Evolutionary conservation across 2,797 vertebrate species (phyloP), one percentile per base, ranked within the genome.

Genomic region (Phaenicophaeus curvirostris): DNA sequence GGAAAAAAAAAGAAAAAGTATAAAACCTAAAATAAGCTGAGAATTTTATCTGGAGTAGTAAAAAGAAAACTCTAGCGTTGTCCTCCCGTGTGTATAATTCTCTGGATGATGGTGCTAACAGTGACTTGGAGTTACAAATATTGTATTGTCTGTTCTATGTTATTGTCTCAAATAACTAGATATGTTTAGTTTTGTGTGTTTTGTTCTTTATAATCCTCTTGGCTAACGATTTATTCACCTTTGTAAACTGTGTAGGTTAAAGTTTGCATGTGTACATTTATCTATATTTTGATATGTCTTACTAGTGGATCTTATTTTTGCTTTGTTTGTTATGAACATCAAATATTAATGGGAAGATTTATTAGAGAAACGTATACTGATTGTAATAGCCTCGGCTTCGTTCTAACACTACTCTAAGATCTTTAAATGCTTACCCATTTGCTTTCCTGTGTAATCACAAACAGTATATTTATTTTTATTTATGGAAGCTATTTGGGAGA

Each of bases 391-490:
- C 55, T 92, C 92, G 67, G 17, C 19, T 91, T 89, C 7, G 7
- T 93, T 82, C 50, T 94, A 58, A 66, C 23, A 54, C 13, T 54
- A 17, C 44, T 53, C 23, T n/a, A 76, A n/a, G 42, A 50, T 68
- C 71, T 93, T 87, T 72, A 78, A 80, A 87, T 61, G n/a, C 15
- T 37, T 63, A 67, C 51, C 0, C 0, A 85, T 51, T 59, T 92
- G 50, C 71, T 85, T 91, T 66, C 37, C 50, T 46, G 74, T 65
- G 41, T 72, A 62, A 81, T 91, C 88, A 44, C 42, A 75, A 71
- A 30, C 37, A 79, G 54, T 85, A 61, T 80, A 53, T 97, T 95
- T 94, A 72, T 92, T 96, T 96, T 94, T 96, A 92, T 91, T 94
- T 85, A 89, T 94, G 85, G 55, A 93, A 67, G 55, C 14, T 71